A percentile compares a stretch with the other conserved stretches of the same genome.
phyloP scores from a whole-genome alignment of 1,140 invertebrate species.

The Wiebesia pumilae region DNA sequence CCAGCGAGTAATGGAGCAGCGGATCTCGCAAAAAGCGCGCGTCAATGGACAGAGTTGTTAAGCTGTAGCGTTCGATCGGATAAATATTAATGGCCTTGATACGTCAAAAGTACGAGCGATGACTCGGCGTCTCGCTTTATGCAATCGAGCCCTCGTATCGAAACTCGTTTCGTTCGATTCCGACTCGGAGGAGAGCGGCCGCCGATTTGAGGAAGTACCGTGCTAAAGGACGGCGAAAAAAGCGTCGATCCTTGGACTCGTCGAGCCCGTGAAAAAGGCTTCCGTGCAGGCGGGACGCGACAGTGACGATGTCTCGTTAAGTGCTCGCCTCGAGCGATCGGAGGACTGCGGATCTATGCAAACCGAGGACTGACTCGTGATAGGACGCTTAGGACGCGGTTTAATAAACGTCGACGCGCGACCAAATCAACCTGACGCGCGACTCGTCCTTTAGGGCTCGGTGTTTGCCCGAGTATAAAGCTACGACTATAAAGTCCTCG shows the following conservation, averaged over 20 bases:
- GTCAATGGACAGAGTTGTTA: not conserved
- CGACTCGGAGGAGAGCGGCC: not conserved
- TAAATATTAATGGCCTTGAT: slow-evolving; percentile 13
- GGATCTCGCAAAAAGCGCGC: not conserved
- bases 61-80: not conserved
- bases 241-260: not conserved
- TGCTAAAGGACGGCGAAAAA: not conserved
- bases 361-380: not conserved
- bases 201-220: slow-evolving; percentile 33
- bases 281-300: not conserved
- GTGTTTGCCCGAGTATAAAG: not conserved
- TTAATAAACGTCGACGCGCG: not conserved
- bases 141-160: not conserved
- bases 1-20: not conserved
- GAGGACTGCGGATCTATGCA: slow-evolving; percentile 2
- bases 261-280: not conserved
- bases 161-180: not conserved
- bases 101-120: not conserved
- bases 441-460: not conserved
- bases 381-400: not conserved
- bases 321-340: not conserved
- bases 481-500: no score
- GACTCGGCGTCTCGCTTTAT: slow-evolving; percentile 7
- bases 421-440: not conserved
- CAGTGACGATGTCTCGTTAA: slow-evolving; percentile 16